Conservation (phyloP, 2,797 vertebrate genomes). For the Furcifer pardalis region DNA sequence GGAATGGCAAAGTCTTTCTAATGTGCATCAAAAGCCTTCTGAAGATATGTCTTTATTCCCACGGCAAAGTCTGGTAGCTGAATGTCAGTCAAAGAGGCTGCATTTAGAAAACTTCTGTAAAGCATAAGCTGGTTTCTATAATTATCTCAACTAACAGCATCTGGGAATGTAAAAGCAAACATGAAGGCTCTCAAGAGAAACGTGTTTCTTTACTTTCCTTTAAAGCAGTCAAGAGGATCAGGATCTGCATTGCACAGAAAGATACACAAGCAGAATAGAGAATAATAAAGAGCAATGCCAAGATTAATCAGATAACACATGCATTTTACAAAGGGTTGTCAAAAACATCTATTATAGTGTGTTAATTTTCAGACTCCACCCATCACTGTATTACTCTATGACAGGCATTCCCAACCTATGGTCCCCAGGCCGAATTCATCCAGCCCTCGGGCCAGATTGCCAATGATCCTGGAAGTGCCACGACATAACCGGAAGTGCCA, state of each 20-base stretch:
- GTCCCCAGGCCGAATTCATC: too few relatives aligned
- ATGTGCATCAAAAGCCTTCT: background rate
- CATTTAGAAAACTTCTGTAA: background rate
- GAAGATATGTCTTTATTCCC: background rate
- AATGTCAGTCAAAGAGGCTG: background rate
- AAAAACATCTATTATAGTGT: background rate
- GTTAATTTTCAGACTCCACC: background rate
- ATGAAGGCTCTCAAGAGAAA: background rate
- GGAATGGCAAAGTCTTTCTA: too few relatives aligned
- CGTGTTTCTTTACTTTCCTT: too few relatives aligned
- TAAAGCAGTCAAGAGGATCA: background rate
- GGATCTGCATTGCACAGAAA: background rate
- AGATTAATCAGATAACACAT: background rate
- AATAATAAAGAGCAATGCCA: background rate
- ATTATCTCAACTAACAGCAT: background rate
- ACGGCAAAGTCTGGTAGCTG: background rate
- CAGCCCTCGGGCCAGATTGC: too few relatives aligned
- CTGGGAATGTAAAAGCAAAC: background rate
- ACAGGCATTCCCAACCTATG: too few relatives aligned
- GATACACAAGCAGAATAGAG: background rate
- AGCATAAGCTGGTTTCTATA: background rate
- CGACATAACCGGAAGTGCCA: too few relatives aligned
- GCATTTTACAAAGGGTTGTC: background rate
- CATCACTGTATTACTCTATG: too few relatives aligned
- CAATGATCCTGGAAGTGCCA: too few relatives aligned